These are phyloP conservation scores for Protobothrops mucrosquamatus DNA, from an alignment of 2,113 vertebrate genomes.

Conservation along the genomic window DNA sequence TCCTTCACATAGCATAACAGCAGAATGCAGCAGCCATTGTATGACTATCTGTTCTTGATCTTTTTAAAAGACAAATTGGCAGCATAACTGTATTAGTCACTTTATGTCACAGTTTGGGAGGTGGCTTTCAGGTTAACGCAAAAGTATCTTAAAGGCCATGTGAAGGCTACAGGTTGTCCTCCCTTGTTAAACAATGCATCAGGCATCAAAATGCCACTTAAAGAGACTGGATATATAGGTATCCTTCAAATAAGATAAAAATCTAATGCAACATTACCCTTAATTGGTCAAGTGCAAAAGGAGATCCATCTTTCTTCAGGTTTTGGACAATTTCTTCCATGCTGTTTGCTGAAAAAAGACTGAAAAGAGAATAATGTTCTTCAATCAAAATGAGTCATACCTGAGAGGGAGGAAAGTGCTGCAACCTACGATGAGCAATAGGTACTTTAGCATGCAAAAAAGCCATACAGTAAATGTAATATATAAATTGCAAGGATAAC, in stretches of 20 bases:
- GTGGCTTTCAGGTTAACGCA: not conserved
- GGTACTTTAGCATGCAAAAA: not conserved
- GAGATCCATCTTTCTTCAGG: slow-evolving; percentile 83
- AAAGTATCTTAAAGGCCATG: not conserved
- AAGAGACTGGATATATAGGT: not conserved
- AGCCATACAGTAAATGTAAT: not conserved
- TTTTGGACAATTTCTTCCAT: slow-evolving; percentile 87
- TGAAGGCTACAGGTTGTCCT: not conserved
- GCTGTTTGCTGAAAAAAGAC: slow-evolving; percentile 81
- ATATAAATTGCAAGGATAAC: not conserved
- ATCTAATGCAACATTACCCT: slow-evolving; percentile 70
- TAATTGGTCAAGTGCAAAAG: slow-evolving; percentile 84
- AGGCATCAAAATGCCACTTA: not conserved
- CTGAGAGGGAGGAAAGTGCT: not conserved
- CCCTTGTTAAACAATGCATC: not conserved
- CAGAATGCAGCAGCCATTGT: not conserved
- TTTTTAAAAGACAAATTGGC: not conserved
- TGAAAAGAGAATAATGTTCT: slow-evolving; percentile 55
- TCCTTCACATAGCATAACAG: not conserved
- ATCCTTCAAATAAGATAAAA: not conserved
- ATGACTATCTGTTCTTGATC: not conserved
- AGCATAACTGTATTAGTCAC: not conserved
- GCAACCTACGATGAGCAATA: not conserved
- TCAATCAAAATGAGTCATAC: not conserved
- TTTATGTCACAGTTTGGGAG: not conserved